phyloP scores from a whole-genome alignment of 2,888 invertebrate species.

The Agrotis exclamationis region DNA sequence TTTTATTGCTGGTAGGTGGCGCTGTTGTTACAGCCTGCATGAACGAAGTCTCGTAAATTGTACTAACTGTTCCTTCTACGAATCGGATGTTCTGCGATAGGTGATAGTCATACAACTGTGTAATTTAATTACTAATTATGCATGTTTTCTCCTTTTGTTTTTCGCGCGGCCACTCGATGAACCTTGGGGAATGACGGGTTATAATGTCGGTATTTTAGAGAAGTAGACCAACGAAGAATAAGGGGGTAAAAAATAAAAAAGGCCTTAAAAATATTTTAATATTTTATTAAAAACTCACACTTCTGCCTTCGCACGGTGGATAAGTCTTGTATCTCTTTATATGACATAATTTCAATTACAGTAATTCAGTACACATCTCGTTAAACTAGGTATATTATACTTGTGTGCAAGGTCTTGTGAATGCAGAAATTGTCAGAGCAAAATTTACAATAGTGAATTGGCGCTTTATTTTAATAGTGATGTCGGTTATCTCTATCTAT shows the following conservation, averaged over 20 bases:
- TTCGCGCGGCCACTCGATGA: too few relatives aligned
- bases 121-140: too few relatives aligned
- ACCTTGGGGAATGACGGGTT: too few relatives aligned
- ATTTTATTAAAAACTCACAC: conserved; percentile 84
- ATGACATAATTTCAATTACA: conserved; percentile 71
- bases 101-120: too few relatives aligned
- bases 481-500: conserved; percentile 22
- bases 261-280: conserved; percentile 45
- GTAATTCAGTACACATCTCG: conserved; percentile 61
- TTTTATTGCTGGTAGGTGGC: too few relatives aligned
- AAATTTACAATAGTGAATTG: conserved; percentile 44
- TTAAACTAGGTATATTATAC: conserved; percentile 61
- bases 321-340: conserved; percentile 89
- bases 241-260: conserved; percentile 13
- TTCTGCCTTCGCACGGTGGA: conserved; percentile 79
- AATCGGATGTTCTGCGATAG: too few relatives aligned
- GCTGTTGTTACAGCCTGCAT: too few relatives aligned
- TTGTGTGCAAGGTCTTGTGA: conserved; percentile 61
- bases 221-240: background rate
- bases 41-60: too few relatives aligned
- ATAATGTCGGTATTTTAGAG: too few relatives aligned
- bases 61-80: too few relatives aligned
- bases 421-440: conserved; percentile 39
- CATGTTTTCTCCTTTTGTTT: background rate
- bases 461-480: conserved; percentile 23